Base-by-base conservation (phyloP, 2,797 vertebrate species). In the Echeneis naucrates region DNA sequence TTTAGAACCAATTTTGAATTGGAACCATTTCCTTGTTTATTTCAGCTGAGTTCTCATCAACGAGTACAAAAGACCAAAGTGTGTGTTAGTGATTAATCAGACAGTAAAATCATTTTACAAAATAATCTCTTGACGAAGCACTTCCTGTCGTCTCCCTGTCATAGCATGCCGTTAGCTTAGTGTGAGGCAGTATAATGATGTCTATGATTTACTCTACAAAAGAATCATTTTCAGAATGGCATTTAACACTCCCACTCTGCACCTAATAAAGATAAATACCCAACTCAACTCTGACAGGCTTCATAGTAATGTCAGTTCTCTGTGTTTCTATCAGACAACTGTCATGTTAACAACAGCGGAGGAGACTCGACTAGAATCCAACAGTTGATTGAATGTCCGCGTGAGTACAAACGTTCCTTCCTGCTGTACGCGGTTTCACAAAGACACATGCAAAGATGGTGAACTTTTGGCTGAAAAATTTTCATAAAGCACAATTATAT, bases 321-420 rank as follows among this genome's bases (percentile, higher is more conserved):
- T 97, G 93, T 97, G 94, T 97, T 93, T 95, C 95, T 95, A 90
- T 95, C 95, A 98, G 97, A 98, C 94, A 96, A 96, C 95, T 98
- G 96, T 96, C 95, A 97, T 92, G 95, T 97, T 95, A 96, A 97
- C 96, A 97, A 96, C 96, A 98, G 96, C 92, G 96, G 95, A 94
- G 97, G 95, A 95, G 96, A 97, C 94, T 95, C 96, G 85, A 96
- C 96, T 95, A 95, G 96, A 96, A 96, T 97, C 92, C 96, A 97
- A 93, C 97, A 98, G 81, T 96, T 98, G 94, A 96, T 98, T 95
- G 95, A 96, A 82, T 97, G 96, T 95, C 96, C 95, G 94, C 95
- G 97, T 98, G 96, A 99, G 97, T 98, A 98, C 95, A 93, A 40
- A 44, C 59, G 30, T 53, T 33, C 89, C 88, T 89, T 94, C 88